Evolutionary conservation across 2,113 vertebrate species (phyloP), one percentile per base, ranked within the genome.

Genomic region (Tamias sibiricus): DNA sequence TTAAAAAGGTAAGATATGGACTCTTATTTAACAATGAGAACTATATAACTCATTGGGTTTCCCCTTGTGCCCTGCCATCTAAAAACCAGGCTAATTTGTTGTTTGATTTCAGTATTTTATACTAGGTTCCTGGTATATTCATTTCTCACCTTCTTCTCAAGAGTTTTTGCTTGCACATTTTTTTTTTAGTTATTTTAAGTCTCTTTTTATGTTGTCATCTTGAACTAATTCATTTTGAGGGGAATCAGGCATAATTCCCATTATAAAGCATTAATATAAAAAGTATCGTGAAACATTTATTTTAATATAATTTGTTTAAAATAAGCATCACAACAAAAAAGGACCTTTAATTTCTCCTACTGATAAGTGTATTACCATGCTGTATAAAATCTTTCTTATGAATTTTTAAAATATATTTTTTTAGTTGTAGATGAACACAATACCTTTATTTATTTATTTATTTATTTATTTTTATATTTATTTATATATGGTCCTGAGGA

Each of bases 311-410:
- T 91, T 91, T 95, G 11, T 74, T 82, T 40, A 80, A 93, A 94
- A 42, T 91, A 86, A 76, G 12, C 13, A 24, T 91, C 16, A 30
- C 0, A 75, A 84, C 37, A 90, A 94, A 87, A 95, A 84, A 44
- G 35, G 47, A 93, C 83, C 47, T 87, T 96, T 72, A 62, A 80
- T 95, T 93, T 96, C 72, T 88, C 30, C 68, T 71, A 90, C 42
- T 59, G 40, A 69, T 17, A 76, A 83, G 6, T 80, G 82, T 42
- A 71, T n/a, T 68, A 47, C 86, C 62, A 80, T 35, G 35, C 7
- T 95, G 49, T 79, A 9, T 66, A 80, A 95, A 81, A 90, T 44
- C 32, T 62, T 72, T 88, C 88, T 74, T 44, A 52, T 93, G 16
- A 52, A 52, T 52, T 52, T 16, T 14, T 14, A 16, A 52, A 16